Conservation (phyloP, 2,888 invertebrate genomes). For the Reticulitermes lucifugus region DNA sequence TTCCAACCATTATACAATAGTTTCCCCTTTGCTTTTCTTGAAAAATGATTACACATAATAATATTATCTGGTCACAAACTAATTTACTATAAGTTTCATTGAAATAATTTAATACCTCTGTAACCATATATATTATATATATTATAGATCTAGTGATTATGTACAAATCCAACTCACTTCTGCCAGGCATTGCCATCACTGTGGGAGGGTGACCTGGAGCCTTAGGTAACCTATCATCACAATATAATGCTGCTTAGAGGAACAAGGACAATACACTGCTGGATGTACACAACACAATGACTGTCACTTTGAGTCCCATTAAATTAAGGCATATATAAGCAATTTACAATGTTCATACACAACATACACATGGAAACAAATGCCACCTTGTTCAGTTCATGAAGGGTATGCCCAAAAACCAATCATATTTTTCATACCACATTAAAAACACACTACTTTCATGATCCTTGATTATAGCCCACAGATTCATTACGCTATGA, state of each 20-base stretch:
- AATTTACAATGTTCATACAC: slow-evolving; percentile 23
- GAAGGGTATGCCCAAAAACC: slow-evolving; percentile 1
- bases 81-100: slow-evolving; percentile 51
- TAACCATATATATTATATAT: slow-evolving; percentile 49
- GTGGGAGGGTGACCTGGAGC: slow-evolving; percentile 14
- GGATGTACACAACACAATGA: slow-evolving; percentile 20
- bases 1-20: slow-evolving; percentile 51
- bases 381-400: slow-evolving; percentile 21
- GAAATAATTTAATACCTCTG: slow-evolving; percentile 52
- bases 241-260: slow-evolving; percentile 31
- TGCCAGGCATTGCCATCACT: slow-evolving; percentile 23
- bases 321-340: slow-evolving; percentile 41
- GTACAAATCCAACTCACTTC: slow-evolving; percentile 44
- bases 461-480: slow-evolving; percentile 24
- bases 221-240: slow-evolving; percentile 43
- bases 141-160: slow-evolving; percentile 40
- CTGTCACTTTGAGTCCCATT: slow-evolving; percentile 2
- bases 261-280: slow-evolving; percentile 35
- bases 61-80: slow-evolving; percentile 42
- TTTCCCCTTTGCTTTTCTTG: background rate
- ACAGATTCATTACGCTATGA: background rate
- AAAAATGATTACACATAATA: slow-evolving; percentile 35
- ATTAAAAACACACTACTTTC: slow-evolving; percentile 37
- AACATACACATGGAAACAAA: slow-evolving; percentile 28
- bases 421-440: slow-evolving; percentile 6